A percentile compares a stretch with the other conserved stretches of the same genome.
phyloP scores from a whole-genome alignment of 2,113 vertebrate species.

The Prinia subflava region DNA sequence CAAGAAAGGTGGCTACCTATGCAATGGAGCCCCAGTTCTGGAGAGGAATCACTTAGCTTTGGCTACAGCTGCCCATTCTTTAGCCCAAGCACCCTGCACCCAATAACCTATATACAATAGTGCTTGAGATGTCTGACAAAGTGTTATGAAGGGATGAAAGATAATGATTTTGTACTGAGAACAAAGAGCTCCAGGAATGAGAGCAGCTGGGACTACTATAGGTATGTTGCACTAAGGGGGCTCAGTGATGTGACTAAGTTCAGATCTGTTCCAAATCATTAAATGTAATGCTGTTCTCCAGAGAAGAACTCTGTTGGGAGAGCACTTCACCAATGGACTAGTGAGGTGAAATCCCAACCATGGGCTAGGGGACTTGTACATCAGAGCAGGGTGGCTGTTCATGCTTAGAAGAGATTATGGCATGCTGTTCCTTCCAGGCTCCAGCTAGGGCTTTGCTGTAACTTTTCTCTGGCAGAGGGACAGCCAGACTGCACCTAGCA shows the following conservation, averaged over 20 bases:
- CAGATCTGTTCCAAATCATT: background rate
- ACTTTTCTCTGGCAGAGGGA: background rate
- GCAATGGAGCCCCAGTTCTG: background rate
- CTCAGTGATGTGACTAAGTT: background rate
- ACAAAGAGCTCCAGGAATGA: background rate
- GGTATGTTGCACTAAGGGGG: background rate
- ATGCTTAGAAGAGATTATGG: background rate
- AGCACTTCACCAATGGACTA: background rate
- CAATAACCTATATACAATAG: background rate
- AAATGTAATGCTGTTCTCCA: background rate
- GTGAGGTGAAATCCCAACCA: background rate
- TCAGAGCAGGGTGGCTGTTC: background rate
- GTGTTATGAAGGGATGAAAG: background rate
- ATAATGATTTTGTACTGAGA: background rate
- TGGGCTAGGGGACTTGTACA: background rate
- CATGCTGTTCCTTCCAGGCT: background rate
- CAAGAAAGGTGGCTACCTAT: background rate
- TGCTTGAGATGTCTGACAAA: rapidly evolving
- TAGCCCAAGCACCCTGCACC: background rate
- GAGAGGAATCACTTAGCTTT: background rate
- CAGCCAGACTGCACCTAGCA: background rate
- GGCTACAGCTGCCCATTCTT: background rate
- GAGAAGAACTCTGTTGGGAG: background rate
- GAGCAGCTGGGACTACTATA: background rate
- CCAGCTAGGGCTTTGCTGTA: background rate